Base-by-base conservation (phyloP, 2,113 vertebrate genomes). In the Ifrita kowaldi region DNA sequence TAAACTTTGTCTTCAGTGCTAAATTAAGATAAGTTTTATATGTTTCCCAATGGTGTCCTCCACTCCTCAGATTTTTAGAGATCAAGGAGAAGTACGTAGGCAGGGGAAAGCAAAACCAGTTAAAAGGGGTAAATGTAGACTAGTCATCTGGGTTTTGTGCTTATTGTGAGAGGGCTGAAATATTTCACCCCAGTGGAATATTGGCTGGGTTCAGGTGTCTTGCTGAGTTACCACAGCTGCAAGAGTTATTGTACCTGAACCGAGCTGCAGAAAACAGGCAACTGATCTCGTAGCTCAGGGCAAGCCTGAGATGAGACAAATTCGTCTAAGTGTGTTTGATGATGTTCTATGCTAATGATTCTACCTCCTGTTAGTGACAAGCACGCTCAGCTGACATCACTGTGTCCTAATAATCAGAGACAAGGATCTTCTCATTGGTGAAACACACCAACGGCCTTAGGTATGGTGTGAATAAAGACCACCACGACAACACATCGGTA, bases 401-500 rank as follows among this genome's bases (percentile, higher is more conserved):
- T 62, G 28, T 0, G 0, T 50, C 41, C 59, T 33, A 10, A 37
- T 50, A 65, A 73, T 76, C 28, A 9, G 71, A 50, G 44, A 78
- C 46, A 62, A 64, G 49, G n/a, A 87, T 90, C 44, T 87, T 78
- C 44, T 49, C 26, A 24, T 5, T 1, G 1, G 39, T 69, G 62
- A 69, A 95, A 76, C 42, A 33, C 69, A 47, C 12, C 0, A 0
- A 46, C 39, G 18, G 53, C 57, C 15, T 16, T 16, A 24, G 65
- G 28, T 77, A 27, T 27, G 32, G 26, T 42, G 60, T 69, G 57
- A 73, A 46, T 55, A 62, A 82, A 93, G 41, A 53, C n/a, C 7
- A n/a, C 53, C 20, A 22, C 0, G 0, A 78, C 52, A 84, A 52
- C 49, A 3, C 0, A 16, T n/a, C 0, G 1, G 46, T 32, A 60